Evolutionary conservation across 1,140 invertebrate species (phyloP).

Genomic region (Calliopsis andreniformis): DNA sequence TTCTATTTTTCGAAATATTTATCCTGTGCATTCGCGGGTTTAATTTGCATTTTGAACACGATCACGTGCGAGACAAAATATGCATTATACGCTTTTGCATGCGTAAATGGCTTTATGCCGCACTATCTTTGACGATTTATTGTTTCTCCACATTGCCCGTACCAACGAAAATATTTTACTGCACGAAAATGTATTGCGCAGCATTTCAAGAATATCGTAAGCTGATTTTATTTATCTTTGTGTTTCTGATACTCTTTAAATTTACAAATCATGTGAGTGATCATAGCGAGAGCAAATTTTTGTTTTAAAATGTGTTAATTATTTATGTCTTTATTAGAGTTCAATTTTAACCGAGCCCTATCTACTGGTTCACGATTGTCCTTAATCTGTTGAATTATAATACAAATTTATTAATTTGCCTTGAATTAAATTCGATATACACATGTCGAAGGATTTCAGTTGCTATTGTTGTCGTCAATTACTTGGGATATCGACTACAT

Average conservation of each 20-base stretch:
- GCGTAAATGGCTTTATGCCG: slow-evolving; percentile 1
- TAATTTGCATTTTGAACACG: slow-evolving; percentile 28
- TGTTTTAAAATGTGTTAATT: too few species aligned
- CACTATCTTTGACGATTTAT: slow-evolving; percentile 4
- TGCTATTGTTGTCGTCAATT: slow-evolving; percentile 44
- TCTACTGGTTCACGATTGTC: too few species aligned
- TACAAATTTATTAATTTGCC: slow-evolving; percentile 28
- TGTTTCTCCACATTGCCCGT: neutral
- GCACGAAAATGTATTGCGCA: neutral
- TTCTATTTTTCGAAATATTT: slow-evolving; percentile 1
- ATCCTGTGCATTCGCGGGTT: neutral
- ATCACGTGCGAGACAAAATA: neutral
- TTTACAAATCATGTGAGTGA: neutral
- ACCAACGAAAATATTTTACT: neutral
- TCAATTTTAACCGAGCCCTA: too few species aligned
- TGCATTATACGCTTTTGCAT: slow-evolving; percentile 14
- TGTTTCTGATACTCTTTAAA: neutral
- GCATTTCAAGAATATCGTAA: neutral
- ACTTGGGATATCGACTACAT: slow-evolving; percentile 43
- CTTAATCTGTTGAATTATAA: neutral
- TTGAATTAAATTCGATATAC: slow-evolving; percentile 30
- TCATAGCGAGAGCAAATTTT: neutral
- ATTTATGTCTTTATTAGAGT: too few species aligned
- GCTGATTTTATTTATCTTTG: neutral
- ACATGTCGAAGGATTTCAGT: slow-evolving; percentile 1